Percentiles rank a stretch among this genome's conserved stretches.
These are phyloP conservation scores for Neomorphus geoffroyi DNA, from an alignment of 2,797 vertebrate genomes.

Conservation along the genomic window DNA sequence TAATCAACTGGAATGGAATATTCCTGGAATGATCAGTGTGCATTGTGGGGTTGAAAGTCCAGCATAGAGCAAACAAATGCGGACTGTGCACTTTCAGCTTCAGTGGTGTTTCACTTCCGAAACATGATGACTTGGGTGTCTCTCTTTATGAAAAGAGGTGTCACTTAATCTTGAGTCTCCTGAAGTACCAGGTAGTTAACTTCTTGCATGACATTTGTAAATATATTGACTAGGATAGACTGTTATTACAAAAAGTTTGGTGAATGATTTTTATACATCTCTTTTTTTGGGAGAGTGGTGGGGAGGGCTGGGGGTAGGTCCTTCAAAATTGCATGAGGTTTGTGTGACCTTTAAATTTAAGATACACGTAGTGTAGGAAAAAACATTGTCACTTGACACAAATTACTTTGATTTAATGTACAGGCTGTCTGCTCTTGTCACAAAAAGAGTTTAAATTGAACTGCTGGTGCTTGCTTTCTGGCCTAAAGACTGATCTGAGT, in stretches of 20 bases:
- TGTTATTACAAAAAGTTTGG: not conserved
- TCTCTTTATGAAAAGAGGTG: not conserved
- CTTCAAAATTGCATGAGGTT: not conserved
- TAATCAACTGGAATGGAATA: not conserved
- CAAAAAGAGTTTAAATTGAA: not conserved
- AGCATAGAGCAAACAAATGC: constrained; percentile 42
- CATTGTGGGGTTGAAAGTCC: constrained; percentile 38
- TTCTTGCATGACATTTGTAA: too few species aligned
- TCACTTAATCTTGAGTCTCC: not conserved
- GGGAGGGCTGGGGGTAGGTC: not conserved
- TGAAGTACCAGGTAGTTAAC: not conserved
- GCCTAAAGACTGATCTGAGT: not conserved
- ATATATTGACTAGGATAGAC: not conserved
- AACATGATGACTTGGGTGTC: not conserved
- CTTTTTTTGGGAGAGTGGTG: not conserved
- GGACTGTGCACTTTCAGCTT: not conserved
- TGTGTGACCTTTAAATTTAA: not conserved
- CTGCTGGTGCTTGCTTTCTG: not conserved
- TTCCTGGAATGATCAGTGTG: not conserved
- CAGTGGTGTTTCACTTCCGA: not conserved
- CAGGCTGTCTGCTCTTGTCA: not conserved
- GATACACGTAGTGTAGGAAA: not conserved
- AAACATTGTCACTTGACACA: not conserved
- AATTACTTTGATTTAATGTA: not conserved
- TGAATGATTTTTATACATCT: not conserved